Evolutionary conservation across 1,140 invertebrate species (phyloP).

Genomic region (Mesaphorura yosii): DNA sequence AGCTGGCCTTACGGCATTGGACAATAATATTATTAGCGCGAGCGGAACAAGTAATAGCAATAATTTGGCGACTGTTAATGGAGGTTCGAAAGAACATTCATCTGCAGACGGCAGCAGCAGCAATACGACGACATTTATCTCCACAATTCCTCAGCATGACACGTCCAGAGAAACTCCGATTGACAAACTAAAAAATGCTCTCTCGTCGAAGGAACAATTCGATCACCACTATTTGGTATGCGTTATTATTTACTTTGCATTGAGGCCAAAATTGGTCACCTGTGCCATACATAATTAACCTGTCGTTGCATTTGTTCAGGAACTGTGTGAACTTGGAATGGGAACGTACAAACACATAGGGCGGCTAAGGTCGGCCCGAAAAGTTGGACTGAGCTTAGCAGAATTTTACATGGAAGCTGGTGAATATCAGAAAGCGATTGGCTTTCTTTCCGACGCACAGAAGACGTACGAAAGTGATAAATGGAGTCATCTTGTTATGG

Average conservation of each 20-base stretch:
- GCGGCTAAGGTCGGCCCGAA: conserved; percentile 65
- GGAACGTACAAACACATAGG: conserved; percentile 94
- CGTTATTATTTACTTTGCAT: conserved; percentile 7
- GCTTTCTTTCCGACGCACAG: conserved; percentile 73
- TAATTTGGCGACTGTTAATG: conserved; percentile 1
- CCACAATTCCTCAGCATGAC: too few species aligned
- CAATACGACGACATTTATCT: too few species aligned
- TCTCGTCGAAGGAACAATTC: conserved; percentile 80
- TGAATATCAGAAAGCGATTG: conserved; percentile 74
- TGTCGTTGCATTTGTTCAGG: conserved; percentile 35
- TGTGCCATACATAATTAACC: not conserved
- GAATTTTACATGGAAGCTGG: conserved; percentile 76
- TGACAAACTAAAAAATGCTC: conserved; percentile 75
- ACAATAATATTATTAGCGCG: not conserved
- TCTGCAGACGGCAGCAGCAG: not conserved
- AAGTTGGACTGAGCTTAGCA: conserved; percentile 78
- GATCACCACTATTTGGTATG: conserved; percentile 72
- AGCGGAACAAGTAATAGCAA: not conserved
- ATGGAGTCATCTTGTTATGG: conserved; percentile 67
- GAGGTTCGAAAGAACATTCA: not conserved
- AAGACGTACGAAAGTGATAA: conserved; percentile 74
- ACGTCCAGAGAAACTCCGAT: too few species aligned
- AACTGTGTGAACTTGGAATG: conserved; percentile 86
- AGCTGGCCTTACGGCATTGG: conserved; percentile 56
- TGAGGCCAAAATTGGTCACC: not conserved